Percentiles rank a stretch among this genome's conserved stretches.
Conservation (phyloP, 2,797 vertebrate genomes). For the Hoplostethus mediterraneus region DNA sequence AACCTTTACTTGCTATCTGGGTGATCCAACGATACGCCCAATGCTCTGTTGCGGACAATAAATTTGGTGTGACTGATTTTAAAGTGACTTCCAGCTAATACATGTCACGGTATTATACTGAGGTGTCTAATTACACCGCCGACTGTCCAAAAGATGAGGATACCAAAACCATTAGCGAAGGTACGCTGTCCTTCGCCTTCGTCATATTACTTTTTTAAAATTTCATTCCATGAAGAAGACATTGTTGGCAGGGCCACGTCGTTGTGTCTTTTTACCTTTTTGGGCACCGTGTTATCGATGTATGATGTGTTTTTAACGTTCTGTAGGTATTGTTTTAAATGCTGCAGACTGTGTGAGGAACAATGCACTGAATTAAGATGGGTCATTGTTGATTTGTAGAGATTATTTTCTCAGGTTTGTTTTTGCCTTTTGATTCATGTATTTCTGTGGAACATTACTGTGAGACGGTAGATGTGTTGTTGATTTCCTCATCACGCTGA, state of each 20-base stretch:
- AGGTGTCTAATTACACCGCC: slow-evolving; percentile 36
- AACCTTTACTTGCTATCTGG: background rate
- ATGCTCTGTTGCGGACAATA: background rate
- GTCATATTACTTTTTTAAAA: slow-evolving; percentile 34
- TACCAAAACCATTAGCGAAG: slow-evolving; percentile 68
- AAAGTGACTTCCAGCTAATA: slow-evolving; percentile 25
- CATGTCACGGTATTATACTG: slow-evolving; percentile 23
- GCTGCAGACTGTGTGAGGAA: slow-evolving; percentile 59
- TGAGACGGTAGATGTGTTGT: slow-evolving; percentile 64
- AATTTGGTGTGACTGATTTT: slow-evolving; percentile 8
- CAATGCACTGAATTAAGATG: slow-evolving; percentile 57
- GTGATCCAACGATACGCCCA: background rate
- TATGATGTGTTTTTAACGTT: slow-evolving; percentile 50
- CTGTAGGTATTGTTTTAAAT: slow-evolving; percentile 68
- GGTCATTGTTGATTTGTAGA: slow-evolving; percentile 70
- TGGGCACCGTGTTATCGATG: slow-evolving; percentile 43
- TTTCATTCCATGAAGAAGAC: slow-evolving; percentile 49
- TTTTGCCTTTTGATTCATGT: slow-evolving; percentile 60
- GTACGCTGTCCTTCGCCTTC: slow-evolving; percentile 44
- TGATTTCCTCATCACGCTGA: slow-evolving; percentile 41
- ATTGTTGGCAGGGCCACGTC: slow-evolving; percentile 75
- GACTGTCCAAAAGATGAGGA: slow-evolving; percentile 63
- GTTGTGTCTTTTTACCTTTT: slow-evolving; percentile 47
- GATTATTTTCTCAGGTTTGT: slow-evolving; percentile 81
- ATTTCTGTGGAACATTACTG: slow-evolving; percentile 74